Evolutionary conservation across 2,113 vertebrate species (phyloP).

Genomic region (Meleagris gallopavo): DNA sequence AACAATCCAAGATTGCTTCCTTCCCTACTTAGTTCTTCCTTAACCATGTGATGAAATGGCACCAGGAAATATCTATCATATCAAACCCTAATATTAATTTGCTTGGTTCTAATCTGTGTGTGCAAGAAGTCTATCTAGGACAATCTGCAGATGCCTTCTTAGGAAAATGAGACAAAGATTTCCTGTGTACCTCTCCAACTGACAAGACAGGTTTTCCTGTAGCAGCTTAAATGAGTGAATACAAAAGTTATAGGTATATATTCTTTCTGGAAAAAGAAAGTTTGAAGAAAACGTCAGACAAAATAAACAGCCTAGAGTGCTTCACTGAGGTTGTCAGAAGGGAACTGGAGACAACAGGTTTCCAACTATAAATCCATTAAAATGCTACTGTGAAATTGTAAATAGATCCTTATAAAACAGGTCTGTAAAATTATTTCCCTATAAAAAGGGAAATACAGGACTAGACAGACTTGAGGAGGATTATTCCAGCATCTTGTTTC

Average conservation of each 20-base stretch:
- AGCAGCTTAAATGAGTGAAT: constrained; percentile 36
- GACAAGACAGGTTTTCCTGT: constrained; percentile 19
- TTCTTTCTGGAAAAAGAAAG: not conserved
- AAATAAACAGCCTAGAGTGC: not conserved
- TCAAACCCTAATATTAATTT: not conserved
- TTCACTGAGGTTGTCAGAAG: constrained; percentile 14
- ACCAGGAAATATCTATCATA: not conserved
- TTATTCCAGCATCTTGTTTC: not conserved
- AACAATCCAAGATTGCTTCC: not conserved
- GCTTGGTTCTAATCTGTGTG: not conserved
- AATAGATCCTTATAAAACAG: not conserved
- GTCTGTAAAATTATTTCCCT: not conserved
- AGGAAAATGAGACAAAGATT: constrained; percentile 22
- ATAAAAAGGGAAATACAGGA: not conserved
- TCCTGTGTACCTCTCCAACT: not conserved
- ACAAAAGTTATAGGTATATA: not conserved
- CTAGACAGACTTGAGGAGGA: not conserved
- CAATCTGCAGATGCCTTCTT: not conserved
- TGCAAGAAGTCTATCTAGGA: not conserved
- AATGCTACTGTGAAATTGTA: not conserved
- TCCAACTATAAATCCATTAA: not conserved
- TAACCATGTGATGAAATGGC: not conserved
- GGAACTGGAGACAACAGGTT: not conserved
- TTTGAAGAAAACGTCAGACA: constrained; percentile 41
- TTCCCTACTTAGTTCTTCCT: not conserved